phyloP scores from a whole-genome alignment of 1,140 invertebrate genomes.

The Euschistus heros region DNA sequence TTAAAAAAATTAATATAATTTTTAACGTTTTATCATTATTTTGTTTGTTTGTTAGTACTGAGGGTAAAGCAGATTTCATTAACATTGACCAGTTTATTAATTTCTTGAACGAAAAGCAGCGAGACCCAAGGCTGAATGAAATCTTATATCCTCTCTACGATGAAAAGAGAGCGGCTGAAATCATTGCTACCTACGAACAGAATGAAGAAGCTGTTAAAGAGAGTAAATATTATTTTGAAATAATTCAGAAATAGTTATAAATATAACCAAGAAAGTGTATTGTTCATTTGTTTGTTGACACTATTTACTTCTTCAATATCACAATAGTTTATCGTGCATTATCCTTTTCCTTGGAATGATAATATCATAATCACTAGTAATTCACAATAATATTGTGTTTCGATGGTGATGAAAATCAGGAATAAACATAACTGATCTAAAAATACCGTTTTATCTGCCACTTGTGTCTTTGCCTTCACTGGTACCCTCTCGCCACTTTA shows the following conservation, averaged over 20 bases:
- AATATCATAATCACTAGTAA: too few species aligned
- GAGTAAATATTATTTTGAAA: constrained; percentile 45
- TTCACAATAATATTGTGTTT: too few species aligned
- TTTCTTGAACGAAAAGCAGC: constrained; percentile 96
- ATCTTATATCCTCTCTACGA: constrained; percentile 97
- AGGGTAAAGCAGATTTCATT: constrained; percentile 80
- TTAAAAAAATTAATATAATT: neutral
- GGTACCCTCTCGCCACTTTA: too few species aligned
- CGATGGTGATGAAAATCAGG: too few species aligned
- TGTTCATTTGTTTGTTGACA: too few species aligned
- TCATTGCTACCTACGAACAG: constrained; percentile 89
- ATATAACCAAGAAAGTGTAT: too few species aligned
- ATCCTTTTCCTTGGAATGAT: too few species aligned
- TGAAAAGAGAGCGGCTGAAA: constrained; percentile 82
- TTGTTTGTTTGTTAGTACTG: constrained; percentile 50
- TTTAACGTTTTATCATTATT: neutral
- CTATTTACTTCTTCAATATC: too few species aligned
- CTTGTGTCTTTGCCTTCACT: too few species aligned
- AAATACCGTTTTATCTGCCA: too few species aligned
- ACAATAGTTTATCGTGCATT: too few species aligned
- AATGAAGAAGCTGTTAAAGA: constrained; percentile 65
- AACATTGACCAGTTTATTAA: constrained; percentile 79
- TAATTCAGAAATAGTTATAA: neutral
- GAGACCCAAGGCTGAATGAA: constrained; percentile 97
- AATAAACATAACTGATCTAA: too few species aligned